These are phyloP conservation scores for Oreochromis mossambicus DNA, from an alignment of 2,797 vertebrate genomes.

Conservation along the genomic window DNA sequence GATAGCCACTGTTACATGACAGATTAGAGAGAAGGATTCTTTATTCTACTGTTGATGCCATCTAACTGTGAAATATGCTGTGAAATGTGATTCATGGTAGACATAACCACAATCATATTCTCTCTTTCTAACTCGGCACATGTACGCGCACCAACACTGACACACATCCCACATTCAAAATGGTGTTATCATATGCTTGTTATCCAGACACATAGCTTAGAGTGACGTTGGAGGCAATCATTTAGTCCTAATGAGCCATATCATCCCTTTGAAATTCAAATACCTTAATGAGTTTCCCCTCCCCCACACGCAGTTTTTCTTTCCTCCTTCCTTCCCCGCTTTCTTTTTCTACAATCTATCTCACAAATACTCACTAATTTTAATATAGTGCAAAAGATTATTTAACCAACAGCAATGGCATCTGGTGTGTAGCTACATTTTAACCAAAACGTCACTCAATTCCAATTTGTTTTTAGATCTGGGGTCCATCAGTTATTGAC, in stretches of 20 bases:
- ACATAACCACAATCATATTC: conserved; percentile 49
- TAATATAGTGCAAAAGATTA: background rate
- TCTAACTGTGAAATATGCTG: conserved; percentile 61
- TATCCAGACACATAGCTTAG: conserved; percentile 74
- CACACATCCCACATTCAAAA: conserved; percentile 57
- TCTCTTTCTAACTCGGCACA: conserved; percentile 24
- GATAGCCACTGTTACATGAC: conserved; percentile 52
- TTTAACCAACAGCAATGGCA: background rate
- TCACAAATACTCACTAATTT: background rate
- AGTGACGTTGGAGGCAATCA: conserved; percentile 76
- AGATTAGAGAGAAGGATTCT: conserved; percentile 58
- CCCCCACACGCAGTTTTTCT: conserved; percentile 34
- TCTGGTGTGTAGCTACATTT: background rate
- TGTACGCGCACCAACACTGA: conserved; percentile 29
- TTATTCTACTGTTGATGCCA: conserved; percentile 58
- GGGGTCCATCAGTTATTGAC: background rate
- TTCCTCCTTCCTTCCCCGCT: conserved; percentile 3
- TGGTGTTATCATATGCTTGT: conserved; percentile 74
- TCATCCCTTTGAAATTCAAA: conserved; percentile 79
- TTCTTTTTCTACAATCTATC: conserved; percentile 11
- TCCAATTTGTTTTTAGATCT: background rate
- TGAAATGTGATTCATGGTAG: conserved; percentile 74
- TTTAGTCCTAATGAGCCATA: conserved; percentile 79
- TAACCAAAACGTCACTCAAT: background rate
- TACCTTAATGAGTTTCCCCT: conserved; percentile 68